Percentiles rank a stretch among this genome's conserved stretches.
Evolutionary conservation across 2,888 invertebrate species (phyloP).

Genomic region (Auanema freiburgensis): DNA sequence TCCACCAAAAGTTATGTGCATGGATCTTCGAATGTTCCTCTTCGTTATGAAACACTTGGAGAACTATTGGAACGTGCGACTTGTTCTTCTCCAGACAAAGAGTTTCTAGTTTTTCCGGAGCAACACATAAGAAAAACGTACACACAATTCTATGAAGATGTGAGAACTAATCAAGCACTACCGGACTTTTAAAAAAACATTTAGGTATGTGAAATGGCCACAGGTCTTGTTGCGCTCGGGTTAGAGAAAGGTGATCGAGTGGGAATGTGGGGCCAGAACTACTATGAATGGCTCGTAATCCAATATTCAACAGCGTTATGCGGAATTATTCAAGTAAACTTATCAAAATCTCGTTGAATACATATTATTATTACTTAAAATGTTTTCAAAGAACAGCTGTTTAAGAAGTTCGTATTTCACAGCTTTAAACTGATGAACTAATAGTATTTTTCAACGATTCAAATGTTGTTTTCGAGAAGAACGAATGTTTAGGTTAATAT

Average conservation of each 20-base stretch:
- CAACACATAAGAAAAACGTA: constrained; percentile 57
- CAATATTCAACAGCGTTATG: constrained; percentile 76
- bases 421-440: too few relatives aligned
- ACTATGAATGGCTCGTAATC: constrained; percentile 76
- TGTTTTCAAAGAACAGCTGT: too few relatives aligned
- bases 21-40: constrained; percentile 50
- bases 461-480: too few relatives aligned
- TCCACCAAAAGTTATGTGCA: constrained; percentile 50
- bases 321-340: constrained; percentile 75
- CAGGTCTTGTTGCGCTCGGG: constrained; percentile 75
- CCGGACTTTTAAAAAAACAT: not conserved
- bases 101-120: constrained; percentile 55
- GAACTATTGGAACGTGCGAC: constrained; percentile 52
- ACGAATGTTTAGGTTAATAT: constrained; percentile 76
- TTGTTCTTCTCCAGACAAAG: constrained; percentile 50
- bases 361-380: too few relatives aligned
- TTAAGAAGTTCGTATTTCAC: too few relatives aligned
- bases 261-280: constrained; percentile 81
- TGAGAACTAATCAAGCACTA: constrained; percentile 27
- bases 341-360: too few relatives aligned
- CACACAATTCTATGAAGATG: constrained; percentile 55
- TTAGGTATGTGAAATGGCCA: constrained; percentile 75
- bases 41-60: constrained; percentile 57
- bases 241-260: constrained; percentile 76
- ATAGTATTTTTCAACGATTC: too few relatives aligned